These are phyloP conservation scores for Gari tellinella DNA, from an alignment of 2,888 invertebrate genomes.

Conservation along the genomic window DNA sequence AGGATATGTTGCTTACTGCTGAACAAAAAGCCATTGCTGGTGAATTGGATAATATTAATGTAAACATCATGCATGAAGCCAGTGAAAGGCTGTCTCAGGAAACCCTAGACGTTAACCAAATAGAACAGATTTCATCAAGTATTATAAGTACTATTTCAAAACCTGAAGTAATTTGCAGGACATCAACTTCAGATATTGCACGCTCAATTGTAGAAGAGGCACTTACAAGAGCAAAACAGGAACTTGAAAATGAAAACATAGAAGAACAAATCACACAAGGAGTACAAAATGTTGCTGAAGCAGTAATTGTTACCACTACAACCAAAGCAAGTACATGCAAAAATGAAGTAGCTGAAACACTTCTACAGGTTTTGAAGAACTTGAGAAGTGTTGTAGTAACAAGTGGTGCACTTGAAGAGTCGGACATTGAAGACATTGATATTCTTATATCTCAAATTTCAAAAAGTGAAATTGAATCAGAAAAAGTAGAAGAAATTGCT, in stretches of 20 bases:
- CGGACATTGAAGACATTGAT: constrained; percentile 15
- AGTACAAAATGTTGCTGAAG: constrained; percentile 49
- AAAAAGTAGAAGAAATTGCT: constrained; percentile 40
- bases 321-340: constrained; percentile 4
- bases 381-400: constrained; percentile 14
- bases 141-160: constrained; percentile 19
- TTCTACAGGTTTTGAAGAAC: constrained; percentile 33
- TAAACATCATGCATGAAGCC: constrained; percentile 42
- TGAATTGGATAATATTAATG: constrained; percentile 14
- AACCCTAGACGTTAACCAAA: constrained; percentile 32
- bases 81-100: constrained; percentile 22
- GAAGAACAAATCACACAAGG: constrained; percentile 19
- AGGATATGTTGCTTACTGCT: constrained; percentile 30
- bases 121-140: constrained; percentile 35
- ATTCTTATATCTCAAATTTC: constrained; percentile 24
- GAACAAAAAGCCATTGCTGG: constrained; percentile 30
- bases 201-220: constrained; percentile 32
- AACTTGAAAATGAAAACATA: constrained; percentile 20
- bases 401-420: constrained; percentile 1
- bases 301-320: constrained; percentile 16
- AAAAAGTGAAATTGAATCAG: constrained; percentile 7
- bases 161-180: constrained; percentile 9
- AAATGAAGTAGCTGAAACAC: constrained; percentile 29
- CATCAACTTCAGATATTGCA: constrained; percentile 26
- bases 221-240: constrained; percentile 29